Conservation (phyloP, 2,797 vertebrate genomes). For the Silurus aristotelis region DNA sequence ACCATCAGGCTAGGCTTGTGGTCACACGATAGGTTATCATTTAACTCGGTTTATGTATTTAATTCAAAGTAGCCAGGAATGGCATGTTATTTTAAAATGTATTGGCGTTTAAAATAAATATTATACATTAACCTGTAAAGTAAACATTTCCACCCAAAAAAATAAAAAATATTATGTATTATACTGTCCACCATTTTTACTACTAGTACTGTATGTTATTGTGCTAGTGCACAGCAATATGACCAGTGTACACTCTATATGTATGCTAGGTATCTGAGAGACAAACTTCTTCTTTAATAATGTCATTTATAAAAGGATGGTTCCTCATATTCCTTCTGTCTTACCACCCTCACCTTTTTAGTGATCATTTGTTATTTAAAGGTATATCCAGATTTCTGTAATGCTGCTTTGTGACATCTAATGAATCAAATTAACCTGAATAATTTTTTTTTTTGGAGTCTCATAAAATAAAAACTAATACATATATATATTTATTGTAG, state of each 20-base stretch:
- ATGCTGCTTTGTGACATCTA: neutral
- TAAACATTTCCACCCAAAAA: too few relatives aligned
- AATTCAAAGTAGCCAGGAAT: too few relatives aligned
- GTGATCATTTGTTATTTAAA: neutral
- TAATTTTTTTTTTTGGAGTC: too few relatives aligned
- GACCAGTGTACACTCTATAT: neutral
- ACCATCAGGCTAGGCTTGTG: too few relatives aligned
- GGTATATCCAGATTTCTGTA: neutral
- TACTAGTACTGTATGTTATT: neutral
- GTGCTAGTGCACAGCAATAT: neutral
- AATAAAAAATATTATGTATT: too few relatives aligned
- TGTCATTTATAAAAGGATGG: neutral
- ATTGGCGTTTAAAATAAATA: too few relatives aligned
- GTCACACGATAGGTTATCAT: too few relatives aligned
- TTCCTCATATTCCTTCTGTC: neutral
- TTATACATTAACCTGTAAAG: too few relatives aligned
- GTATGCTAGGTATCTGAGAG: neutral
- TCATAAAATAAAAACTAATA: neutral
- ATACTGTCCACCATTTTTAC: neutral
- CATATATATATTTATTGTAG: too few relatives aligned
- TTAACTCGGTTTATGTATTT: too few relatives aligned
- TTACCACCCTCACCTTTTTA: neutral
- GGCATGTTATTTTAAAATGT: too few relatives aligned
- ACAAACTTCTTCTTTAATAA: neutral
- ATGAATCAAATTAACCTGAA: too few relatives aligned